Conservation (phyloP, 2,888 invertebrate species). For the Eristalis tenax region DNA sequence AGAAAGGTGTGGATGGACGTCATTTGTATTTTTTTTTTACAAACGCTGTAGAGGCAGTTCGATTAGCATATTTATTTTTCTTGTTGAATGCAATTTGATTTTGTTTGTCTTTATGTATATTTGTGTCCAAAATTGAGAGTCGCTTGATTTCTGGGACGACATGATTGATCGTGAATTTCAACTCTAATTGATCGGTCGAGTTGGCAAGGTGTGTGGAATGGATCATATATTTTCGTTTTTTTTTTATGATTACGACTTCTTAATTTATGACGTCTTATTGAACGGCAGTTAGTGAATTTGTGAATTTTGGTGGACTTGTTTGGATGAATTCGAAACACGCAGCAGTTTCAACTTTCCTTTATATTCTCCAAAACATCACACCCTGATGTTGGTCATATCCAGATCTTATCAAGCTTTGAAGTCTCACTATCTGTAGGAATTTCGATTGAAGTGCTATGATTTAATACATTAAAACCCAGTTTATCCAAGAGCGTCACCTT, state of each 20-base stretch:
- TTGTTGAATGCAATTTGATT: slow-evolving; percentile 16
- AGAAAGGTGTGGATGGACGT: not conserved
- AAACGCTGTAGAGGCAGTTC: not conserved
- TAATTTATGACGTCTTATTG: slow-evolving; percentile 19
- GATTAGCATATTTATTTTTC: slow-evolving; percentile 33
- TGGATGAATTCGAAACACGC: too few relatives aligned
- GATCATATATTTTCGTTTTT: slow-evolving; percentile 8
- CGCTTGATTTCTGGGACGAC: slow-evolving; percentile 23
- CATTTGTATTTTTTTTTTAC: not conserved
- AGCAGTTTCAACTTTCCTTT: too few relatives aligned
- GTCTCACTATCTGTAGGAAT: too few relatives aligned
- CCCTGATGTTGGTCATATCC: too few relatives aligned
- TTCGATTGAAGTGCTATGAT: too few relatives aligned
- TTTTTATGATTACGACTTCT: slow-evolving; percentile 10
- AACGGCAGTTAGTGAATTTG: too few relatives aligned
- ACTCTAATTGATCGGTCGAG: not conserved
- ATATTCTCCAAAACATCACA: too few relatives aligned
- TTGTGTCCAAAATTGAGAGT: slow-evolving; percentile 55
- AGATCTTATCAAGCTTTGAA: too few relatives aligned
- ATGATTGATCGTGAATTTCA: not conserved
- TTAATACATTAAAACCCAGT: too few relatives aligned
- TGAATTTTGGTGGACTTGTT: too few relatives aligned
- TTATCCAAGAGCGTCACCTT: too few relatives aligned
- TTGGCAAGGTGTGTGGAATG: too few relatives aligned
- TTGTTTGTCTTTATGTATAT: slow-evolving; percentile 12